Evolutionary conservation across 2,797 vertebrate species (phyloP), one percentile per base, ranked within the genome.

Genomic region (Argyrosomus regius): DNA sequence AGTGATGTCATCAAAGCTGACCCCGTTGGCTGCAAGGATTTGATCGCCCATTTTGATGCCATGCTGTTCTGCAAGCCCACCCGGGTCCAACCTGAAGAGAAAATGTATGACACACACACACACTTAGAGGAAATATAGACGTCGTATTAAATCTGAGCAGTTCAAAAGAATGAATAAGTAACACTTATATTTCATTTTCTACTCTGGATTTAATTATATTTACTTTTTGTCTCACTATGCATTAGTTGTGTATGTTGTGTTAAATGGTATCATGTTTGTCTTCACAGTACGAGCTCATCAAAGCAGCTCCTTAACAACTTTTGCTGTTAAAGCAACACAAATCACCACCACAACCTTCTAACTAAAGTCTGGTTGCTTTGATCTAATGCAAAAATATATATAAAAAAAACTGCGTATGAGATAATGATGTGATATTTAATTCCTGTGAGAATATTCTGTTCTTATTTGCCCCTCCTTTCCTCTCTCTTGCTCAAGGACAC

Each of bases 11-110:
- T 99, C 96, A 35, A 99, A 99, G 91, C 95, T 96, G 93, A 99
- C 94, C 78, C 98, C 98, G 0, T 99, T 99, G 94, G 98, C 98
- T 72, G 97, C 96, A 88, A 99, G 95, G 93, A 99, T 98, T 92
- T 99, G 98, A 94, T 99, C 98, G 1, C 98, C 98, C 91, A 99
- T 98, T 88, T 98, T 98, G 91, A 99, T 98, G 68, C 98, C 98
- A 0, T 98, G 97, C 87, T 96, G 97, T 61, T 99, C 98, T 0
- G 98, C 98, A 81, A 99, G 94, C 11, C 98, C 98, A 4, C 97
- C 97, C 0, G 96, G 98, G 84, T 99, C 98, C 88, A 99, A 89
- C 91, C 98, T 99, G 78, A 79, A 54, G 43, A 83, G 41, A 35
- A 58, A 10, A 77, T 13, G 8, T 1, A 62, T 0, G 3, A 24